Conservation (phyloP, 2,888 invertebrate genomes). For the Parthenolecanium corni region DNA sequence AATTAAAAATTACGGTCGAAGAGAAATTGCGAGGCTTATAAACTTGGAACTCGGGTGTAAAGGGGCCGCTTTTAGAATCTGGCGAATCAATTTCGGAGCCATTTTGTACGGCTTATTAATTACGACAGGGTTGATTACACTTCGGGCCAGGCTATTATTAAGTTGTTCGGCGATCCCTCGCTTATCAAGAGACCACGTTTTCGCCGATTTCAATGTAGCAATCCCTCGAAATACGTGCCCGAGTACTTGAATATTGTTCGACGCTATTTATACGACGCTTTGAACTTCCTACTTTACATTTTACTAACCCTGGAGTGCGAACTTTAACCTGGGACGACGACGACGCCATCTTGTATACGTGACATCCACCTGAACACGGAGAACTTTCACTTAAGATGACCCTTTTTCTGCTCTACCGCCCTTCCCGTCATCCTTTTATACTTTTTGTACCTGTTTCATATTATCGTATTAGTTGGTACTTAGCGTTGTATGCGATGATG, state of each 20-base stretch:
- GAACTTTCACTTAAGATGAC: slow-evolving; percentile 22
- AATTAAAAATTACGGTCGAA: no score
- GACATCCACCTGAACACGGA: slow-evolving; percentile 24
- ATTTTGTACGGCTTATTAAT: slow-evolving; percentile 28
- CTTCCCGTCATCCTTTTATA: no score
- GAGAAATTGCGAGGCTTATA: no score
- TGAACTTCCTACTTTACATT: slow-evolving; percentile 27
- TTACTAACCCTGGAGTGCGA: slow-evolving; percentile 5
- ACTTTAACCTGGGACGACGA: slow-evolving; percentile 15
- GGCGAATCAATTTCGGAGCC: slow-evolving; percentile 15
- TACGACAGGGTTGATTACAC: slow-evolving; percentile 28
- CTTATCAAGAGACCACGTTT: slow-evolving; percentile 25
- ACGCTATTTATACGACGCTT: slow-evolving; percentile 27
- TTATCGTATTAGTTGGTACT: no score
- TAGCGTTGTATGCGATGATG: no score
- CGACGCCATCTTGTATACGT: slow-evolving; percentile 27
- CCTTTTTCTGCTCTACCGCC: no score
- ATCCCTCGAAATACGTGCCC: slow-evolving; percentile 26
- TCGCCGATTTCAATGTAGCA: slow-evolving; percentile 21
- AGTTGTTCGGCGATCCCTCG: slow-evolving; percentile 26
- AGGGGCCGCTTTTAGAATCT: not conserved
- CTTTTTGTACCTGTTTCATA: no score
- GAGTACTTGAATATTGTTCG: slow-evolving; percentile 23
- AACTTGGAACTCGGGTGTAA: no score
- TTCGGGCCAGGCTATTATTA: slow-evolving; percentile 24